phyloP scores from a whole-genome alignment of 2,888 invertebrate species.

The Acanthacorydalis orientalis region DNA sequence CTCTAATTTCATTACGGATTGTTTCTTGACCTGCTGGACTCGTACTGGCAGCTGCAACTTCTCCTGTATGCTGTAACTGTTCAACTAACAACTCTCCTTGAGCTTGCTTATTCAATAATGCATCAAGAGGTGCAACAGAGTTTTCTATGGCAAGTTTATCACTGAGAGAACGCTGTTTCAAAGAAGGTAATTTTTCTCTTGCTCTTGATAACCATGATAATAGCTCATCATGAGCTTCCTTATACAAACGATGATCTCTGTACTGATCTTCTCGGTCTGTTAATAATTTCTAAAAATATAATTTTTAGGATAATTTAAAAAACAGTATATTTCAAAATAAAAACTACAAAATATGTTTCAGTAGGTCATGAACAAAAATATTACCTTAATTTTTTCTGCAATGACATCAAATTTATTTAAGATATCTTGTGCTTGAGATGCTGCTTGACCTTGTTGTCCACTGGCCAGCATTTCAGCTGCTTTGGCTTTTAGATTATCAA shows the following conservation, averaged over 20 bases:
- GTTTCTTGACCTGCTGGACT: slow-evolving; percentile 62
- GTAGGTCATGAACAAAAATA: background rate
- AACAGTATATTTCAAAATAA: background rate
- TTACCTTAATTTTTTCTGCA: slow-evolving; percentile 53
- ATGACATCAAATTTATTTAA: slow-evolving; percentile 68
- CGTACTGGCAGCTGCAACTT: slow-evolving; percentile 71
- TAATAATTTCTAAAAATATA: slow-evolving; percentile 36
- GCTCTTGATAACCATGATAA: slow-evolving; percentile 77
- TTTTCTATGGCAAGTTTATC: slow-evolving; percentile 81
- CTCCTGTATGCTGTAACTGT: slow-evolving; percentile 72
- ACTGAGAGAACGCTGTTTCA: slow-evolving; percentile 68
- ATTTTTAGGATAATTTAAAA: background rate
- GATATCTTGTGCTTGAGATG: slow-evolving; percentile 70
- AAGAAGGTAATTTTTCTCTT: slow-evolving; percentile 74
- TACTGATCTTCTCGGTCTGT: slow-evolving; percentile 71
- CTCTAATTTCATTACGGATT: slow-evolving; percentile 72
- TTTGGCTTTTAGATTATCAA: slow-evolving; percentile 69
- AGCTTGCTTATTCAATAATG: slow-evolving; percentile 72
- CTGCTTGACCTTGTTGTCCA: slow-evolving; percentile 69
- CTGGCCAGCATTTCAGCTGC: slow-evolving; percentile 72
- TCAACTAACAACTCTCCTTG: slow-evolving; percentile 79
- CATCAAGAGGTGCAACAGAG: slow-evolving; percentile 73
- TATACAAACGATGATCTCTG: slow-evolving; percentile 74
- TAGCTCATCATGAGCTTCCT: slow-evolving; percentile 81
- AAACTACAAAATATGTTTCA: background rate